These are phyloP conservation scores for Achatina immaculata DNA, from an alignment of 1,140 invertebrate genomes.

Conservation along the genomic window DNA sequence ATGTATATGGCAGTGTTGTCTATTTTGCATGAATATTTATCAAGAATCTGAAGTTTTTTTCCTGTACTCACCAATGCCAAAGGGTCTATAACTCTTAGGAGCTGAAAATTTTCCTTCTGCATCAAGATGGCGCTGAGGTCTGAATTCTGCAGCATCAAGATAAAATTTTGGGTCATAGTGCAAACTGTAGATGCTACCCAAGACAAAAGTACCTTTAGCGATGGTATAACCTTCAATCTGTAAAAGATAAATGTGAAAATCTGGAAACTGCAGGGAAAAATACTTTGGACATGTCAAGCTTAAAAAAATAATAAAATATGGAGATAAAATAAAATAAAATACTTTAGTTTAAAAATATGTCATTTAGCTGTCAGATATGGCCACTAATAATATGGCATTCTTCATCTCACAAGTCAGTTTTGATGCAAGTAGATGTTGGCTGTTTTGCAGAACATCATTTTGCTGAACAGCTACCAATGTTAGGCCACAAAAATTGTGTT, in stretches of 20 bases:
- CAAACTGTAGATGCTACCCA: slow-evolving; percentile 78
- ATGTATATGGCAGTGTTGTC: too few relatives aligned
- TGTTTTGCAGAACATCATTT: too few relatives aligned
- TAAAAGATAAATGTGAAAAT: neutral
- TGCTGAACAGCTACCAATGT: too few relatives aligned
- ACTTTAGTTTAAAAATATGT: neutral
- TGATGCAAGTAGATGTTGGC: too few relatives aligned
- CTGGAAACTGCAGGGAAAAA: neutral
- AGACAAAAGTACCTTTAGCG: slow-evolving; percentile 62
- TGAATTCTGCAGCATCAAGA: slow-evolving; percentile 40
- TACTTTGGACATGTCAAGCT: neutral
- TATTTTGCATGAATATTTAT: too few relatives aligned
- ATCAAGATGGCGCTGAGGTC: slow-evolving; percentile 42
- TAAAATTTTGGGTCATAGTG: slow-evolving; percentile 73
- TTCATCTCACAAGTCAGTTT: too few relatives aligned
- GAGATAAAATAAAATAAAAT: neutral
- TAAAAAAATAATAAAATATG: neutral
- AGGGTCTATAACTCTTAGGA: slow-evolving; percentile 41
- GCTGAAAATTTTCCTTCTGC: slow-evolving; percentile 16
- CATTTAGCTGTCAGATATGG: neutral
- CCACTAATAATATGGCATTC: too few relatives aligned
- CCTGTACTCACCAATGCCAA: slow-evolving; percentile 46
- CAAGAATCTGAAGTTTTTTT: too few relatives aligned
- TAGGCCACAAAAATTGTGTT: too few relatives aligned
- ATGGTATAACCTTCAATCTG: slow-evolving; percentile 42